A percentile compares a stretch with the other conserved stretches of the same genome.
Conservation (phyloP, 2,888 invertebrate genomes). For the Schizaphis graminum region DNA sequence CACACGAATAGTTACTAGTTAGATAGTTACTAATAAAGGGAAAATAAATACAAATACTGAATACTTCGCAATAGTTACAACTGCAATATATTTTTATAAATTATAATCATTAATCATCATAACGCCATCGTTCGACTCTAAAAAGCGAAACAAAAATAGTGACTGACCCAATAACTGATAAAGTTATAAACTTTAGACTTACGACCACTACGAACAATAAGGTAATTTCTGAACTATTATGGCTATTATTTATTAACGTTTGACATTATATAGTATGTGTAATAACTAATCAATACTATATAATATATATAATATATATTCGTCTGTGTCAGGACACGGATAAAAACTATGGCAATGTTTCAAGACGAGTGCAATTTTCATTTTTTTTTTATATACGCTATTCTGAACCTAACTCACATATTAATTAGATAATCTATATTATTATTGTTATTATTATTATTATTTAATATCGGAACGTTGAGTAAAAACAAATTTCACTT, state of each 20-base stretch:
- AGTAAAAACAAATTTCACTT: not conserved
- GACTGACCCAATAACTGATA: not conserved
- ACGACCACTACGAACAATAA: not conserved
- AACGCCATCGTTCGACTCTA: not conserved
- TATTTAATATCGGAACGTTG: not conserved
- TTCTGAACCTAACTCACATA: not conserved
- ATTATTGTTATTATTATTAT: too few species aligned
- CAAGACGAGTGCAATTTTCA: not conserved
- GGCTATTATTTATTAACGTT: not conserved
- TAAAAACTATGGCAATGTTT: not conserved
- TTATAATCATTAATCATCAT: not conserved
- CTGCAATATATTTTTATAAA: not conserved
- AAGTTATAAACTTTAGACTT: not conserved
- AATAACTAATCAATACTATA: not conserved
- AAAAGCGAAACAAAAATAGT: not conserved
- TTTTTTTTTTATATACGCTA: not conserved
- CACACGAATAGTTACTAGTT: not conserved
- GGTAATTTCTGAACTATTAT: not conserved
- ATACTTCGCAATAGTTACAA: not conserved
- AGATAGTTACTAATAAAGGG: not conserved
- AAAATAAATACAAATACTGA: not conserved
- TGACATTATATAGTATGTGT: not conserved
- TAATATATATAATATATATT: not conserved
- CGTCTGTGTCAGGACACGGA: not conserved
- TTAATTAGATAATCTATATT: not conserved